Base-by-base conservation (phyloP, 2,113 vertebrate species). In the Ptyas mucosa region DNA sequence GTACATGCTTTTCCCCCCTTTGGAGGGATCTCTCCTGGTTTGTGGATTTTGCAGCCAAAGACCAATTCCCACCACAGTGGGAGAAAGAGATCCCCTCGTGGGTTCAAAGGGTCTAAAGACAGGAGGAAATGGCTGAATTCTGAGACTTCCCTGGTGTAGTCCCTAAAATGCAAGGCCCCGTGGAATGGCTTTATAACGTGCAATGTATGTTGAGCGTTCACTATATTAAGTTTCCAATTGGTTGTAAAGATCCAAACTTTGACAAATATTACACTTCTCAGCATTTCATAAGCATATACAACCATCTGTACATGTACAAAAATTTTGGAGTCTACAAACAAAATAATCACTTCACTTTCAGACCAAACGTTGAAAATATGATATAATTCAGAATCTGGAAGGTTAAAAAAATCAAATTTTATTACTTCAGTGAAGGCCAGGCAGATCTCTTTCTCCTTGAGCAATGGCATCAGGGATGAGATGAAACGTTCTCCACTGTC, bases 251-350 rank as follows among this genome's bases (percentile, higher is more conserved):
- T 85, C 58, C 53, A 49, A 7, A 93, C 75, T 39, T 88, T 92
- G 5, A 11, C 8, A 7, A 29, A 3, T 0, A 23, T 21, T 12
- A 55, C 1, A 2, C 8, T 57, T 21, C 0, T 18, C 3, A 0
- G 0, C 18, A 0, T 5, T 54, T 54, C 53, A 54, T 54, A 18
- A 54, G 2, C 1, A 57, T 7, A 57, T 21, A 23, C 1, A 8
- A 2, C 6, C 3, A 57, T 8, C 6, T 7, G 55, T 23, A 57
- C 64, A 5, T 52, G 4, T 2, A 69, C 0, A 3, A 92, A 8
- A 1, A 10, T 39, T 1, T 24, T 14, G 21, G 11, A 34, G 2
- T 95, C 69, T 2, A 55, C 90, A 39, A 64, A 91, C 3, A 64
- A 1, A 64, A 64, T 64, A 64, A 64, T 29, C 3, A 64, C 26